These are phyloP conservation scores for Trachemys scripta DNA, from an alignment of 2,113 vertebrate genomes.

Conservation along the genomic window DNA sequence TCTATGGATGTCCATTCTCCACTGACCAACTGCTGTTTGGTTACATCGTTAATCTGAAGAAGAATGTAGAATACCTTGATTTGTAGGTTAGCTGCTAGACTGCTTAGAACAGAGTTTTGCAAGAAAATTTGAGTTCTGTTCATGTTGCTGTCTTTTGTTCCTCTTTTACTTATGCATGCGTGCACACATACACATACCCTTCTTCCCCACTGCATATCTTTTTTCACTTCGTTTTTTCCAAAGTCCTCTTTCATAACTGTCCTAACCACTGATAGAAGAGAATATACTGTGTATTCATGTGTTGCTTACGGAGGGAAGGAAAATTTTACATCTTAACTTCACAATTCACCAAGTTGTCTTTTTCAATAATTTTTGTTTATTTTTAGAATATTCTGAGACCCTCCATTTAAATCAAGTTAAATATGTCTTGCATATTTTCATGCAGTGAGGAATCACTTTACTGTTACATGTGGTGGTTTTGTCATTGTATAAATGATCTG, in stretches of 20 bases:
- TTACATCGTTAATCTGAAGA: neutral
- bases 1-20: neutral
- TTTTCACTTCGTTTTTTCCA: neutral
- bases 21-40: neutral
- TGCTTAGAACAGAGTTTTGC: neutral
- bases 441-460: neutral
- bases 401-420: neutral
- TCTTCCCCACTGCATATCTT: neutral
- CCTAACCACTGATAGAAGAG: neutral
- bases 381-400: neutral
- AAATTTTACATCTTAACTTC: neutral
- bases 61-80: neutral
- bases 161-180: neutral
- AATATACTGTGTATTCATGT: neutral
- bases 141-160: neutral
- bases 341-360: neutral
- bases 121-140: neutral
- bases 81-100: neutral
- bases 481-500: neutral
- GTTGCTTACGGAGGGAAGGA: neutral
- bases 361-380: neutral
- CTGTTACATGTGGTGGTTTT: conserved; percentile 51
- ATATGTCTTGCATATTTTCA: neutral
- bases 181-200: too few species aligned
- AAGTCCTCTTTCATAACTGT: neutral